Conservation (phyloP, 2,888 invertebrate species). For the Oscheius sp. region DNA sequence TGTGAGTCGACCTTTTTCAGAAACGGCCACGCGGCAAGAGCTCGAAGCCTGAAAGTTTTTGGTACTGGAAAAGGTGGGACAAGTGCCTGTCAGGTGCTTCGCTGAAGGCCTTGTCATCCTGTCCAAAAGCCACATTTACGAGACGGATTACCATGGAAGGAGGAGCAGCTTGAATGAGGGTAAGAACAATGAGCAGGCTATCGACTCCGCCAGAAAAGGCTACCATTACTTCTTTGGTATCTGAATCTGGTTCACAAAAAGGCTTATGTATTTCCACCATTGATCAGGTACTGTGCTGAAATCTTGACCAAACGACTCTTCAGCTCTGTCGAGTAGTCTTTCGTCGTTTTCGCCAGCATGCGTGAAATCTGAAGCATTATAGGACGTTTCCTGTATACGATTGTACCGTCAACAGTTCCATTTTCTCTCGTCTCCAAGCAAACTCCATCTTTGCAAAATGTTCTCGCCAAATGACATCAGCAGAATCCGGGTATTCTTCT, state of each 20-base stretch:
- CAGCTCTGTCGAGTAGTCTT: background rate
- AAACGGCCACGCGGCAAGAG: slow-evolving; percentile 1
- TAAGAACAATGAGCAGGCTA: slow-evolving; percentile 87
- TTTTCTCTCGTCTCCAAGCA: too few species aligned
- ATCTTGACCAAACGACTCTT: slow-evolving; percentile 18
- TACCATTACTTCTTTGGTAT: slow-evolving; percentile 79
- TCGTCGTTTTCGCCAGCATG: background rate
- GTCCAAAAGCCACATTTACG: slow-evolving; percentile 62
- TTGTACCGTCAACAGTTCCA: too few species aligned
- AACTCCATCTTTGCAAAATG: background rate
- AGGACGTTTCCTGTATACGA: too few species aligned
- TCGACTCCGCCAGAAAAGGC: slow-evolving; percentile 97
- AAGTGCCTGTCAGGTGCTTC: slow-evolving; percentile 28
- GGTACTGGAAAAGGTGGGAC: background rate
- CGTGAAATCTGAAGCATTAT: too few species aligned
- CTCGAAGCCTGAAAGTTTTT: background rate
- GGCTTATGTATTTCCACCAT: too few species aligned
- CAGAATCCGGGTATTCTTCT: slow-evolving; percentile 43
- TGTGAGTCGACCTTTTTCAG: background rate
- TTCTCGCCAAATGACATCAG: slow-evolving; percentile 19
- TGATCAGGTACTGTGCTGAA: too few species aligned
- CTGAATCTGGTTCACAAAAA: background rate
- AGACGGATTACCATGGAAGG: slow-evolving; percentile 71
- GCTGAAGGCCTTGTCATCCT: slow-evolving; percentile 40
- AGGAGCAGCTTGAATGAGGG: slow-evolving; percentile 73